Percentiles rank a stretch among this genome's conserved stretches.
Evolutionary conservation across 2,113 vertebrate species (phyloP).

Genomic region (Heterocephalus glaber): DNA sequence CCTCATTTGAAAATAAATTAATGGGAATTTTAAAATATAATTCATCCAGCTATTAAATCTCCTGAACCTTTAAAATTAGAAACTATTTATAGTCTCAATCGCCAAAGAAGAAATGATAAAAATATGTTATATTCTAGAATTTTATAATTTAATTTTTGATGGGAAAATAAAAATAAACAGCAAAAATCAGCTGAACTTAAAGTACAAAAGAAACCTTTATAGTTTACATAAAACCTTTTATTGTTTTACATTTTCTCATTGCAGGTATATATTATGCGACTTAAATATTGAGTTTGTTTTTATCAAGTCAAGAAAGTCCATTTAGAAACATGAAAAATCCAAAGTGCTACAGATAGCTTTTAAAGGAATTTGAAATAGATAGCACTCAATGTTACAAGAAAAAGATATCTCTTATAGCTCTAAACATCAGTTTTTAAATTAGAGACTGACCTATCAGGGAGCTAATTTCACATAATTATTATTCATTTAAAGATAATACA

Average conservation of each 20-base stretch:
- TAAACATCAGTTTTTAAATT: constrained; percentile 66
- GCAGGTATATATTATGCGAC: constrained; percentile 7
- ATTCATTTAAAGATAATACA: constrained; percentile 64
- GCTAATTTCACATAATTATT: constrained; percentile 53
- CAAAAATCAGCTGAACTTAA: constrained; percentile 51
- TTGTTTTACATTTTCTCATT: constrained; percentile 24
- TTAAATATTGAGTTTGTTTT: constrained; percentile 60
- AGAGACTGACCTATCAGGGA: constrained; percentile 56
- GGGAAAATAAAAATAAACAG: constrained; percentile 38
- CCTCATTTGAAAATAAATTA: constrained; percentile 80
- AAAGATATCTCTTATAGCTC: constrained; percentile 45
- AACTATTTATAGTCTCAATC: constrained; percentile 60
- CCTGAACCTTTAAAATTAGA: constrained; percentile 77
- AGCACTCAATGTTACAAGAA: constrained; percentile 37
- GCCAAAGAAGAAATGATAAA: constrained; percentile 46
- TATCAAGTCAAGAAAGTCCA: constrained; percentile 20
- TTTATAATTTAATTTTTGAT: constrained; percentile 65
- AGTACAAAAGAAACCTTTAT: constrained; percentile 52
- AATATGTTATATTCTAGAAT: constrained; percentile 52
- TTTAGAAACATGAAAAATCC: constrained; percentile 29
- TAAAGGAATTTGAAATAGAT: constrained; percentile 48
- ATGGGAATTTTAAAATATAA: constrained; percentile 79
- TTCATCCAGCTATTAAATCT: constrained; percentile 77
- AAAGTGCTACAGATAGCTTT: constrained; percentile 53
- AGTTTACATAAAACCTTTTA: background rate